A percentile compares a stretch with the other conserved stretches of the same genome.
Evolutionary conservation across 2,113 vertebrate species (phyloP).

Genomic region (Crotalus tigris): DNA sequence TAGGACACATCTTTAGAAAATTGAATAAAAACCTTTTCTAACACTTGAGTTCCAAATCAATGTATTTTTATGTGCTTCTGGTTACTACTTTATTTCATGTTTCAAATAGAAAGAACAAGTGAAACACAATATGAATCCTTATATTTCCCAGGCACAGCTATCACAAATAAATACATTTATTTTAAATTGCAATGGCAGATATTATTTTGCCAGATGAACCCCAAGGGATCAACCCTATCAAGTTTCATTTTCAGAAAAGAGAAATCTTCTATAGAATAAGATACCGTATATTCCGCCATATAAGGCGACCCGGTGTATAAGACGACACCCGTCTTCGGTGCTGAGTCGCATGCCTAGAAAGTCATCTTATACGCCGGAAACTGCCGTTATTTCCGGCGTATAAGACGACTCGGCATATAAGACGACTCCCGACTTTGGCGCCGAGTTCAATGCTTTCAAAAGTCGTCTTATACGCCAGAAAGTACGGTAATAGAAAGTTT

Average conservation of each 20-base stretch:
- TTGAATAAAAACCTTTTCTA: neutral
- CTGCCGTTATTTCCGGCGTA: too few species aligned
- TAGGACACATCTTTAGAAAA: neutral
- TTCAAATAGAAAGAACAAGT: neutral
- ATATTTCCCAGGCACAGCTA: neutral
- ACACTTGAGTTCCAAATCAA: neutral
- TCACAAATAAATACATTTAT: neutral
- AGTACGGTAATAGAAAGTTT: neutral
- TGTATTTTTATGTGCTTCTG: neutral
- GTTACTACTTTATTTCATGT: neutral
- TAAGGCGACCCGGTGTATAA: too few species aligned
- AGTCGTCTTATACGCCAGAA: too few species aligned
- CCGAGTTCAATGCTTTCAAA: too few species aligned
- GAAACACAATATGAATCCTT: neutral
- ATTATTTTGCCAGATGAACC: neutral
- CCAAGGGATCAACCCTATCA: neutral
- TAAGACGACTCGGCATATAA: too few species aligned
- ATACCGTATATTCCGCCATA: too few species aligned
- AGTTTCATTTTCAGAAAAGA: neutral
- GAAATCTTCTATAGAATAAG: neutral
- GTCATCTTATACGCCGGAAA: too few species aligned
- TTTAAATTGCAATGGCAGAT: neutral
- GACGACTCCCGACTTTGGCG: too few species aligned
- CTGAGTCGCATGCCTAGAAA: too few species aligned
- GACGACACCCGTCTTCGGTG: too few species aligned